Evolutionary conservation across 2,797 vertebrate genomes (phyloP).

Genomic region (Todus mexicanus): DNA sequence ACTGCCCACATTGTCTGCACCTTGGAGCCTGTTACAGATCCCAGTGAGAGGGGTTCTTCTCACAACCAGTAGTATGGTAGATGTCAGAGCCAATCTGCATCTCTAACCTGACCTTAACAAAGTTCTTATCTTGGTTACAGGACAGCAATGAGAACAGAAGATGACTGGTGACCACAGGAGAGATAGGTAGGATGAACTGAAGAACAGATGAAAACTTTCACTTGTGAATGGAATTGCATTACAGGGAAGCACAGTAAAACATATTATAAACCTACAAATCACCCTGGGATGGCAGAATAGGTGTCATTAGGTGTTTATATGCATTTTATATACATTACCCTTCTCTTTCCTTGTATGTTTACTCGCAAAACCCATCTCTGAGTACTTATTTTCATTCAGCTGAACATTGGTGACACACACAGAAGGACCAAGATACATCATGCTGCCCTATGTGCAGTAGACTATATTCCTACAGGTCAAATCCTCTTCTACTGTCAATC

Average conservation of each 20-base stretch:
- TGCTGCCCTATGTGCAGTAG: not conserved
- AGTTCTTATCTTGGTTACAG: not conserved
- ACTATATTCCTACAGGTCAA: not conserved
- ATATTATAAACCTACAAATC: not conserved
- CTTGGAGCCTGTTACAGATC: not conserved
- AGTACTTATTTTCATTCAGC: not conserved
- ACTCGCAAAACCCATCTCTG: not conserved
- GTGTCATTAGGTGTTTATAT: not conserved
- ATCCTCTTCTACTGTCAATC: not conserved
- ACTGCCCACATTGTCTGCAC: not conserved
- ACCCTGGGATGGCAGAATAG: not conserved
- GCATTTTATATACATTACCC: not conserved
- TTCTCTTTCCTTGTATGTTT: not conserved
- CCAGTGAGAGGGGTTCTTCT: rapidly evolving
- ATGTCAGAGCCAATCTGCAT: not conserved
- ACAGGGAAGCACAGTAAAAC: not conserved
- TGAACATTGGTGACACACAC: not conserved
- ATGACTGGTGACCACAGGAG: not conserved
- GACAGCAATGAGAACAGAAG: not conserved
- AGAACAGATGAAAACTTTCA: not conserved
- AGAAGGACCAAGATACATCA: not conserved
- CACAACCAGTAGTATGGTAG: not conserved
- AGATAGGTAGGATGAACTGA: not conserved
- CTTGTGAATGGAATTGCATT: not conserved
- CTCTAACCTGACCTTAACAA: not conserved